phyloP scores from a whole-genome alignment of 2,888 invertebrate genomes.

The Miltochrista miniata region DNA sequence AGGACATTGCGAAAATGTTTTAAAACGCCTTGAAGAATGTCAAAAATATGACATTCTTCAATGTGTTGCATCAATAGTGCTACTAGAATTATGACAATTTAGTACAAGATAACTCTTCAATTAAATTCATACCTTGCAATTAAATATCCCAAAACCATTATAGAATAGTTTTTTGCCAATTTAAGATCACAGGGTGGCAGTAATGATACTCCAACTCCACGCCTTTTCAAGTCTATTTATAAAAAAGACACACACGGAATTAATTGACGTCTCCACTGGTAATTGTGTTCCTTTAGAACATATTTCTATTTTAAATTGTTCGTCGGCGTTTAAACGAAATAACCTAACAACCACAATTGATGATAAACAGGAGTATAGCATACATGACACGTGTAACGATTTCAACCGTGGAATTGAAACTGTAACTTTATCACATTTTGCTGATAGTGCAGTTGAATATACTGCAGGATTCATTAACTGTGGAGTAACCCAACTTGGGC shows the following conservation, averaged over 20 bases:
- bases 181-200: not conserved
- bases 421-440: conserved; percentile 7
- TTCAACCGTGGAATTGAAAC: not conserved
- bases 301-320: not conserved
- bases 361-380: not conserved
- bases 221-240: not conserved
- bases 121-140: not conserved
- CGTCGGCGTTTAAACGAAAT: not conserved
- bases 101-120: not conserved
- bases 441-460: conserved; percentile 9
- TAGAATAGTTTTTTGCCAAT: not conserved
- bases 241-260: not conserved
- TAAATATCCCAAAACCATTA: not conserved
- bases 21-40: not conserved
- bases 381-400: not conserved
- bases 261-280: not conserved
- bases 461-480: conserved; percentile 13
- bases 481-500: too few species aligned
- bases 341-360: conserved; percentile 1
- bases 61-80: not conserved
- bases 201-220: not conserved
- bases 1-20: not conserved
- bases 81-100: not conserved
- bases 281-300: not conserved
- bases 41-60: not conserved